phyloP scores from a whole-genome alignment of 1,140 invertebrate genomes.

The Halesus radiatus region DNA sequence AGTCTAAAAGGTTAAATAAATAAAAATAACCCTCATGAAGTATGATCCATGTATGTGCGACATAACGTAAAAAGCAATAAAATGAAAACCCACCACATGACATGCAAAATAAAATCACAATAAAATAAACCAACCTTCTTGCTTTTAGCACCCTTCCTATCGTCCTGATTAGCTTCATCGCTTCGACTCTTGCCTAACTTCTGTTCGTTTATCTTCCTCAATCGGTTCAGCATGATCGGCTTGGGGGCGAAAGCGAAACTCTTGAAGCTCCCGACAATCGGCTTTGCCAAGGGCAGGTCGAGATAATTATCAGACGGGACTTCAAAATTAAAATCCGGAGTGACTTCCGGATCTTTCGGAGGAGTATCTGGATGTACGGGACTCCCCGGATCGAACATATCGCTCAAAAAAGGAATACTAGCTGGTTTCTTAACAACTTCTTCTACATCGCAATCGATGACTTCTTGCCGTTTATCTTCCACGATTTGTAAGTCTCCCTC shows the following conservation, averaged over 20 bases:
- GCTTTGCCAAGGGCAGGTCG: conserved; percentile 10
- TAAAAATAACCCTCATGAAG: too few relatives aligned
- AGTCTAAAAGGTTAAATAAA: too few relatives aligned
- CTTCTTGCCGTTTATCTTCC: background rate
- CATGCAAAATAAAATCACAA: too few relatives aligned
- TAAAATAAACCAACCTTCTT: conserved; percentile 32
- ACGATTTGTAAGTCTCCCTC: too few relatives aligned
- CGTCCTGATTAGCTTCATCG: background rate
- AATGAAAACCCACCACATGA: too few relatives aligned
- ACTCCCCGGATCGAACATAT: conserved; percentile 69
- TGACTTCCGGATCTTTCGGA: background rate
- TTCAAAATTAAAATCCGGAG: background rate
- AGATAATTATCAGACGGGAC: conserved; percentile 38
- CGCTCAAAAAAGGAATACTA: conserved; percentile 67
- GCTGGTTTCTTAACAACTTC: conserved; percentile 5
- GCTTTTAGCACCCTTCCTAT: conserved; percentile 1
- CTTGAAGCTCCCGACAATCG: conserved; percentile 61
- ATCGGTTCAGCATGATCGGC: conserved; percentile 67
- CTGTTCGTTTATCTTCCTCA: conserved; percentile 28
- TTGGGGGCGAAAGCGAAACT: conserved; percentile 68
- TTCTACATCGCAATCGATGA: background rate
- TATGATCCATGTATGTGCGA: too few relatives aligned
- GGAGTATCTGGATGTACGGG: conserved; percentile 6
- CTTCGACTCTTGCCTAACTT: conserved; percentile 6
- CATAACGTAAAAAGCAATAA: too few relatives aligned